phyloP scores from a whole-genome alignment of 2,888 invertebrate species.

The Cloeon dipterum region DNA sequence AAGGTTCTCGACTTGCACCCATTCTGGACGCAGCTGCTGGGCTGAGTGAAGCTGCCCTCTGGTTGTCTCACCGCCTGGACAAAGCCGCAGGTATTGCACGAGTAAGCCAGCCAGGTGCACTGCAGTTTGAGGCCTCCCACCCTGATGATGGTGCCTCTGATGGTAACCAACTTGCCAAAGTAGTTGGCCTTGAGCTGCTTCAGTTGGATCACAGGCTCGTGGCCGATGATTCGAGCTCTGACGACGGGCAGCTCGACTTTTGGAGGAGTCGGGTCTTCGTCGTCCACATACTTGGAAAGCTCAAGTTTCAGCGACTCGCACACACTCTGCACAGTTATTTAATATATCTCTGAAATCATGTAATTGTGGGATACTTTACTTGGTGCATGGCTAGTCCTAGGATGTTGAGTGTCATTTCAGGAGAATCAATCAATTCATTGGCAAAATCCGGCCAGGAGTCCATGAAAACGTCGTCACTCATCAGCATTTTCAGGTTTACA shows the following conservation, averaged over 20 bases:
- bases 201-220: slow-evolving; percentile 38
- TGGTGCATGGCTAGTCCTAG: slow-evolving; percentile 63
- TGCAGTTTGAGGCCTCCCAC: slow-evolving; percentile 50
- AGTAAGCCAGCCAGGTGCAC: slow-evolving; percentile 54
- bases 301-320: slow-evolving; percentile 11
- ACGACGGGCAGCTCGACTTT: slow-evolving; percentile 19
- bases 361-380: slow-evolving; percentile 17
- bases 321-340: slow-evolving; percentile 10
- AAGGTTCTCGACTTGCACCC: slow-evolving; percentile 36
- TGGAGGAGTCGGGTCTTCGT: slow-evolving; percentile 10
- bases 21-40: slow-evolving; percentile 28
- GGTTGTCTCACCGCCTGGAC: slow-evolving; percentile 41
- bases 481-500: slow-evolving; percentile 30
- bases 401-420: slow-evolving; percentile 40
- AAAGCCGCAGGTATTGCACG: slow-evolving; percentile 40
- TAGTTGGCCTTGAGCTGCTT: slow-evolving; percentile 45
- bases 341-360: background rate
- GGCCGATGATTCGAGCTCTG: slow-evolving; percentile 32
- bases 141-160: slow-evolving; percentile 67
- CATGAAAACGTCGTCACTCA: slow-evolving; percentile 29
- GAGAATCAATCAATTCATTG: slow-evolving; percentile 38
- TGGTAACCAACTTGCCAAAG: slow-evolving; percentile 53
- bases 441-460: slow-evolving; percentile 36
- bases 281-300: slow-evolving; percentile 8
- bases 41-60: slow-evolving; percentile 31